These are phyloP conservation scores for Cheilosia grossa DNA, from an alignment of 2,888 invertebrate genomes.

Conservation along the genomic window DNA sequence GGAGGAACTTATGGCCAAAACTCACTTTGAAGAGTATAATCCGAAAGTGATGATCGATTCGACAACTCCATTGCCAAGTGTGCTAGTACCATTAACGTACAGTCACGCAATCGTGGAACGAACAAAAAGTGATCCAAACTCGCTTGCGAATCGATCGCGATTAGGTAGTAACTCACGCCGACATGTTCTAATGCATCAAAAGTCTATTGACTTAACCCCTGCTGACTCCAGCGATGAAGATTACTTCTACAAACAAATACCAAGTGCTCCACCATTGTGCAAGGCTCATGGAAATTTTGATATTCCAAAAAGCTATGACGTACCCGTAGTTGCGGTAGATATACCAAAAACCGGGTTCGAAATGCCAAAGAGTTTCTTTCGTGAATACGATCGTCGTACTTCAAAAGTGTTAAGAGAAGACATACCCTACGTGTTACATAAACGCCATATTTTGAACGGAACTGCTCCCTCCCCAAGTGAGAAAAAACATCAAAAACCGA, in stretches of 20 bases:
- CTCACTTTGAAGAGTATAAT: conserved; percentile 89
- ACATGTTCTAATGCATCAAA: conserved; percentile 92
- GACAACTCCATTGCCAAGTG: conserved; percentile 81
- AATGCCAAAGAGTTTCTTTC: conserved; percentile 89
- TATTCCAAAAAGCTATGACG: conserved; percentile 84
- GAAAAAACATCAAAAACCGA: conserved; percentile 85
- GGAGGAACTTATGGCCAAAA: conserved; percentile 87
- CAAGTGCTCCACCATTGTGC: conserved; percentile 89
- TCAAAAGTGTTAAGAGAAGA: conserved; percentile 85
- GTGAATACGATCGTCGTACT: conserved; percentile 86
- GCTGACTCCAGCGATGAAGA: conserved; percentile 94
- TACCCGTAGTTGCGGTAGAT: conserved; percentile 83
- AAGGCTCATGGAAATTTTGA: conserved; percentile 89
- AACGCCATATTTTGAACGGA: conserved; percentile 93
- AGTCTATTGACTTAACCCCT: conserved; percentile 92
- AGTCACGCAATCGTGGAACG: conserved; percentile 90
- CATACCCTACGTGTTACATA: conserved; percentile 93
- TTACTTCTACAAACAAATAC: conserved; percentile 90
- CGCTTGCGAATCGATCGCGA: conserved; percentile 88
- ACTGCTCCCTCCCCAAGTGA: conserved; percentile 86
- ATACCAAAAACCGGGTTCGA: conserved; percentile 88
- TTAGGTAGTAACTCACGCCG: conserved; percentile 90
- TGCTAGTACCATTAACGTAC: conserved; percentile 85
- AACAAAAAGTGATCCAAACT: conserved; percentile 94
- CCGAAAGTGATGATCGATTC: conserved; percentile 86